phyloP scores from a whole-genome alignment of 2,113 vertebrate genomes.

The Sula dactylatra region DNA sequence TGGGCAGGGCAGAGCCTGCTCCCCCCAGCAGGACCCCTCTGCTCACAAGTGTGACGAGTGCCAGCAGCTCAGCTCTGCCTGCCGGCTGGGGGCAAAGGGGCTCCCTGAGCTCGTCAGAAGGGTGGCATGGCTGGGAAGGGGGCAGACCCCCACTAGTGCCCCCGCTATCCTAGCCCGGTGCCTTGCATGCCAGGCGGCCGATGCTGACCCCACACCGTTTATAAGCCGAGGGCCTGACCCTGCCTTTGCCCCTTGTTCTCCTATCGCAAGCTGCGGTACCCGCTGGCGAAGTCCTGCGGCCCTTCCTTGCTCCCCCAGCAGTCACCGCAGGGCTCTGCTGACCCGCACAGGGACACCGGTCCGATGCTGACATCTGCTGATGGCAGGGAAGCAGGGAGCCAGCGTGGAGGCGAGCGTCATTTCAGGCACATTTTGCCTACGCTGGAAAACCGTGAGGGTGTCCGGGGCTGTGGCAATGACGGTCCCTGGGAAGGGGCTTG shows the following conservation, averaged over 20 bases:
- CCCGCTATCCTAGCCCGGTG: background rate
- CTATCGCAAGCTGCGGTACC: background rate
- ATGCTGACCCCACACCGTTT: background rate
- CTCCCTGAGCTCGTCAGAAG: background rate
- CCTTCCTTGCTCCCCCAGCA: background rate
- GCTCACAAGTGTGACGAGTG: background rate
- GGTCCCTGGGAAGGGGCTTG: background rate
- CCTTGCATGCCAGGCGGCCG: background rate
- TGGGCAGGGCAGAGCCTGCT: background rate
- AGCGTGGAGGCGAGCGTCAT: rapidly evolving
- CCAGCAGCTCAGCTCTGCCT: background rate
- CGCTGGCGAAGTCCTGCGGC: background rate
- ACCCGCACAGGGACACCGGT: background rate
- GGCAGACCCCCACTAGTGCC: background rate
- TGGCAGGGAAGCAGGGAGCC: background rate
- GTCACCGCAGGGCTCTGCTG: background rate
- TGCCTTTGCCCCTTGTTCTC: background rate
- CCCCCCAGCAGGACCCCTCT: background rate
- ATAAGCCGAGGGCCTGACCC: background rate
- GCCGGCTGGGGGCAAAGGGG: too few species aligned
- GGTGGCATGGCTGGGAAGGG: background rate
- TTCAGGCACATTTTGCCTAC: rapidly evolving
- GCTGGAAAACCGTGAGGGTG: rapidly evolving
- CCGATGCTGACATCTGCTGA: background rate
- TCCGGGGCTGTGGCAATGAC: background rate